phyloP scores from a whole-genome alignment of 2,888 invertebrate genomes.

The Gymnoscelis rufifasciata region DNA sequence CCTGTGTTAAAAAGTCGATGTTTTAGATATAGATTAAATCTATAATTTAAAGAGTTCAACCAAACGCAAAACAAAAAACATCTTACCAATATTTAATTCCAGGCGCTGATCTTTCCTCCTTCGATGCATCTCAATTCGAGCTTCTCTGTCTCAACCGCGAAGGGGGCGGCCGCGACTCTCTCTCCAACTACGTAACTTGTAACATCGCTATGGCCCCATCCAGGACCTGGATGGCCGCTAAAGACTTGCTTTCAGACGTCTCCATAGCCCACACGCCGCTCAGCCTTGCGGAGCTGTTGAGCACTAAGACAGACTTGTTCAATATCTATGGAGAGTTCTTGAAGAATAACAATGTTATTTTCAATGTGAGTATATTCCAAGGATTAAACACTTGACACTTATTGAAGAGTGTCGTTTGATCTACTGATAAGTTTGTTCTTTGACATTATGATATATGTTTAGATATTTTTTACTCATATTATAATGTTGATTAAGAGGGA shows the following conservation, averaged over 20 bases:
- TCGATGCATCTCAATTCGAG: constrained; percentile 77
- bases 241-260: constrained; percentile 73
- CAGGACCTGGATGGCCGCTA: constrained; percentile 70
- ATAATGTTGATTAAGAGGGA: no score
- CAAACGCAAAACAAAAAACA: no score
- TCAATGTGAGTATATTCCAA: constrained; percentile 57
- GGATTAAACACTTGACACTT: neutral
- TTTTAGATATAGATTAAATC: no score
- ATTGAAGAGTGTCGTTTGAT: no score
- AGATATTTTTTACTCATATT: no score
- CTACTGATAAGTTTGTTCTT: no score
- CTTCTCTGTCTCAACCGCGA: constrained; percentile 80
- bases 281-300: constrained; percentile 76
- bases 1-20: no score
- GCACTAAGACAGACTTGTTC: constrained; percentile 78
- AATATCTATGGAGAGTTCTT: constrained; percentile 81
- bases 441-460: no score
- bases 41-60: no score
- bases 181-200: constrained; percentile 78
- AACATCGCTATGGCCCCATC: constrained; percentile 82
- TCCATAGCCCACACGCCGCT: constrained; percentile 82
- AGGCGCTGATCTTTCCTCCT: constrained; percentile 79
- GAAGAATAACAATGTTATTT: constrained; percentile 72
- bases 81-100: constrained; percentile 25
- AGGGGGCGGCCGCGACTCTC: constrained; percentile 71